Evolutionary conservation across 2,797 vertebrate genomes (phyloP), one percentile per base, ranked within the genome.

Genomic region (Xyrichtys novacula): DNA sequence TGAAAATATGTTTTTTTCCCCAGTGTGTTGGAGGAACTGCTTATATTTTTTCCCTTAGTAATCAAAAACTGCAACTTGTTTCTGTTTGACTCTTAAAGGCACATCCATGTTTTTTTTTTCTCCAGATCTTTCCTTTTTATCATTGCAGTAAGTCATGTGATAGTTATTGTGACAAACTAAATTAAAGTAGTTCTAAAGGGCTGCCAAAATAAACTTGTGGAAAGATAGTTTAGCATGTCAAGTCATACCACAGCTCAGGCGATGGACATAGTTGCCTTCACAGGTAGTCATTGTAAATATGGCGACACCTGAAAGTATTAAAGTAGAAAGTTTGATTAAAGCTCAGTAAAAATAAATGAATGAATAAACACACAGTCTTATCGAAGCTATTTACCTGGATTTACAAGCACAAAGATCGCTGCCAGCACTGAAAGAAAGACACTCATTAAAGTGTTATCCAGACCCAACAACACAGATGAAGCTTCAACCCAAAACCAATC

Each of bases 231-330:
- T 12, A 22, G 17, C 8, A 20, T 34, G 43, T 8, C 25, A 17
- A 67, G 61, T 25, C 80, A 61, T 83, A 89, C 89, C 81, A 63
- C 90, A 91, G 36, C 34, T 74, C 11, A 92, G 74, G 29, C 12
- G 69, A 3, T 90, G 90, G 10, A 84, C 20, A 7, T 5, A 4
- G 0, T 0, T 0, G 1, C 12, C 14, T 0, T 69, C 16, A 67
- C 90, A 91, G 22, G 83, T 89, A 57, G 67, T 73, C 3, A 36
- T 34, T 32, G 12, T 83, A 32, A 86, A 47, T 49, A 7, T 19
- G 26, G 64, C 5, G 36, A 12, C 1, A 39, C 14, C 74, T 76
- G 14, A 39, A 52, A 31, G 47, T 12, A 42, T 23, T 2, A 2
- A 40, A 54, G n/a, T 36, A 31, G 31, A 4, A 2, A 39, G 25